A percentile compares a stretch with the other conserved stretches of the same genome.
These are phyloP conservation scores for Fregata magnificens DNA, from an alignment of 2,113 vertebrate species.

Conservation along the genomic window DNA sequence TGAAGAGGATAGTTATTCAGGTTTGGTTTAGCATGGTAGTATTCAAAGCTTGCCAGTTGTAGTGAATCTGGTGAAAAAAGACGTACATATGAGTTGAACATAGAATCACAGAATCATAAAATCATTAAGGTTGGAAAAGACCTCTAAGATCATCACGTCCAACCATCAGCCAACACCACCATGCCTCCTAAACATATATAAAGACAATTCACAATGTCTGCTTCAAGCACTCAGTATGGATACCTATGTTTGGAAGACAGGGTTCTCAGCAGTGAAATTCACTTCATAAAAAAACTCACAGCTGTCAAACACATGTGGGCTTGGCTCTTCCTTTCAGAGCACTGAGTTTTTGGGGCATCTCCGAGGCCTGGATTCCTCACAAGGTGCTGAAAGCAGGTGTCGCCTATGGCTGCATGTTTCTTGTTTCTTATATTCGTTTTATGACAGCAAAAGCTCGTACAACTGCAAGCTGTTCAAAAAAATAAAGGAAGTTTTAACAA, in stretches of 20 bases:
- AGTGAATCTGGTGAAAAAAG: neutral
- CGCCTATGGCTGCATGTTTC: neutral
- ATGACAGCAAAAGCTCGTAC: neutral
- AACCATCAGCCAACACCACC: too few species aligned
- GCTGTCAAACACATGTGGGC: neutral
- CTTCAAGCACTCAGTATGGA: neutral
- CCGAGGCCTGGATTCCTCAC: neutral
- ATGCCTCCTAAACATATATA: too few species aligned
- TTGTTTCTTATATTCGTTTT: neutral
- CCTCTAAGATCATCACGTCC: too few species aligned
- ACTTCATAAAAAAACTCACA: neutral
- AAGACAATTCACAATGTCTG: neutral
- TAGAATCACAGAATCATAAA: too few species aligned
- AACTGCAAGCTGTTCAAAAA: neutral
- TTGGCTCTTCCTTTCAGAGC: neutral
- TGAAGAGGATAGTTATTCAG: neutral
- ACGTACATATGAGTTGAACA: rapidly evolving
- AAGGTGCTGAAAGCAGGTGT: neutral
- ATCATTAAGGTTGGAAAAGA: too few species aligned
- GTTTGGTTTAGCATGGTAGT: neutral
- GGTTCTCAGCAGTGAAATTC: neutral
- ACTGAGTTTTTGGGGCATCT: neutral
- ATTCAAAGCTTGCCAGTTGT: neutral
- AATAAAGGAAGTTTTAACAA: neutral
- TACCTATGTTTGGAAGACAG: neutral